Evolutionary conservation across 2,888 invertebrate genomes (phyloP).

Genomic region (Calliopum simillimum): DNA sequence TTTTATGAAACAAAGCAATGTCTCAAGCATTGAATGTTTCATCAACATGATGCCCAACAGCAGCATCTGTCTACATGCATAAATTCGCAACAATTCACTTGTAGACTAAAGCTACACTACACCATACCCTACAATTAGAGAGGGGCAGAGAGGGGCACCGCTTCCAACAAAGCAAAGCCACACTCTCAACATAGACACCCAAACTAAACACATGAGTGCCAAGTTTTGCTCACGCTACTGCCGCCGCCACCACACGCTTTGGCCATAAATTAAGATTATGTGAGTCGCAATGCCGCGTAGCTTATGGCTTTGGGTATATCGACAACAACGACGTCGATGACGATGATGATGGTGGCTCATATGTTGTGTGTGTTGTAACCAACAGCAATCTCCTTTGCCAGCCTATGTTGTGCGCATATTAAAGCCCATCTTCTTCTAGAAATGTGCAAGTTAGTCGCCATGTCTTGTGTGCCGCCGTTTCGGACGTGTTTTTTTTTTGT

Average conservation of each 20-base stretch:
- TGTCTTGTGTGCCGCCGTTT: too few relatives aligned
- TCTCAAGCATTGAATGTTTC: neutral
- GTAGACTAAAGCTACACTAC: neutral
- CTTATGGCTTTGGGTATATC: neutral
- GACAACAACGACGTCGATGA: neutral
- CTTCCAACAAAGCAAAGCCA: too few relatives aligned
- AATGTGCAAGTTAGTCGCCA: neutral
- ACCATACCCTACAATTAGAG: neutral
- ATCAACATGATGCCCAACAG: neutral
- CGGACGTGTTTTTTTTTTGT: neutral
- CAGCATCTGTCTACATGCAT: slow-evolving; percentile 11
- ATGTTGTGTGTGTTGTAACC: neutral
- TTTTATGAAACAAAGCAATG: too few relatives aligned
- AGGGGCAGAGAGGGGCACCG: too few relatives aligned
- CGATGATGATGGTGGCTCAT: neutral
- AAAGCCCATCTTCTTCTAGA: neutral
- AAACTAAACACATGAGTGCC: too few relatives aligned
- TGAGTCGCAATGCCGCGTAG: too few relatives aligned
- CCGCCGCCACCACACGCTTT: slow-evolving; percentile 43
- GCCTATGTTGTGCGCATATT: neutral
- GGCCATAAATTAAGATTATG: slow-evolving; percentile 14
- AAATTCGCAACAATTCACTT: slow-evolving; percentile 25
- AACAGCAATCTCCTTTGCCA: neutral
- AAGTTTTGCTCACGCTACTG: slow-evolving; percentile 28
- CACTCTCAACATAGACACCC: too few relatives aligned